These are phyloP conservation scores for Galagoides demidoff DNA, from an alignment of 2,797 vertebrate species.

Conservation along the genomic window DNA sequence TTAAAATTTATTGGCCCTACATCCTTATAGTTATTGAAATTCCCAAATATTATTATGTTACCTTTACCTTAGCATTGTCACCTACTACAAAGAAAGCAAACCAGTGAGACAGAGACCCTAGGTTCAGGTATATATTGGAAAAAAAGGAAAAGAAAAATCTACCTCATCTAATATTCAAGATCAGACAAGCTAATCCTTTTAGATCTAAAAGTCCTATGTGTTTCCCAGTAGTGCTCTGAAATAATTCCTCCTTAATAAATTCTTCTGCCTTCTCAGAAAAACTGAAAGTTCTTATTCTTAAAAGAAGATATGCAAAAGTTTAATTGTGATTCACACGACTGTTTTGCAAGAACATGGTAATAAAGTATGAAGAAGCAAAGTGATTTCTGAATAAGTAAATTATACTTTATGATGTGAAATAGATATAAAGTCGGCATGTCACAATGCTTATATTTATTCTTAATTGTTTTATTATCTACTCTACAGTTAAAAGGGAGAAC, in stretches of 20 bases:
- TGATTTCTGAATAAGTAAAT: conserved; percentile 55
- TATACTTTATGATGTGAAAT: conserved; percentile 59
- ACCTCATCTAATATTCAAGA: conserved; percentile 42
- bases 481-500: neutral
- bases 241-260: conserved; percentile 72
- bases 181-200: conserved; percentile 53
- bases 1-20: neutral
- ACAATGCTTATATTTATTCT: conserved; percentile 64
- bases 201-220: neutral
- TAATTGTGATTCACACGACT: conserved; percentile 17
- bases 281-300: neutral
- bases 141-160: neutral
- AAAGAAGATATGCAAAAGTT: conserved; percentile 41
- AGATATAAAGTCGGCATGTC: conserved; percentile 44
- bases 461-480: conserved; percentile 71
- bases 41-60: neutral
- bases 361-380: neutral
- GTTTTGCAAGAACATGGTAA: conserved; percentile 21
- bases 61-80: neutral
- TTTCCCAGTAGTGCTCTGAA: conserved; percentile 50
- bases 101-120: neutral
- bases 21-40: neutral
- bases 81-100: neutral
- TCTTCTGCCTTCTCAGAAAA: conserved; percentile 61
- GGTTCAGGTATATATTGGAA: neutral